Evolutionary conservation across 92 coral and sea anemone genomes (phyloP).

Genomic region (Parazoanthus atlanticus): DNA sequence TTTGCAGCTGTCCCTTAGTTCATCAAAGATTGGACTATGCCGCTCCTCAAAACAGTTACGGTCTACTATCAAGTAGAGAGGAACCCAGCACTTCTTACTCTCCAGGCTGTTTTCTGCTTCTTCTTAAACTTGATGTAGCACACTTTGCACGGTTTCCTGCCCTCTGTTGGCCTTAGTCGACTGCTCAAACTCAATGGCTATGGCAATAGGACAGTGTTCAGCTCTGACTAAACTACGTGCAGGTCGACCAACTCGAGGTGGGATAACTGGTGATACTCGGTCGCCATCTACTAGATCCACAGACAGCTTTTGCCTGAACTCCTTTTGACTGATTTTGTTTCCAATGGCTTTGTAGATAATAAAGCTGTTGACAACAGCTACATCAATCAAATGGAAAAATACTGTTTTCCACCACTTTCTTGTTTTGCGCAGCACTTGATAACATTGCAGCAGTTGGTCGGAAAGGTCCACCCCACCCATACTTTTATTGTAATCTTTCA

Average conservation of each 20-base stretch:
- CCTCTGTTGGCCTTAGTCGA: too few relatives aligned
- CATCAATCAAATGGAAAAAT: conserved; percentile 48
- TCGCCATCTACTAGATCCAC: conserved; percentile 8
- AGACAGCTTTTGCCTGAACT: conserved; percentile 11
- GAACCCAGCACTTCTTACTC: background rate
- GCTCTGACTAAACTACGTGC: too few relatives aligned
- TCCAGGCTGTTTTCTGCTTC: background rate
- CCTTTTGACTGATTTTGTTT: conserved; percentile 5
- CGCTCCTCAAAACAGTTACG: conserved; percentile 7
- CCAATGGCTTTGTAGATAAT: too few relatives aligned
- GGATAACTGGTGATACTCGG: too few relatives aligned
- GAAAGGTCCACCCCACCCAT: conserved; percentile 51
- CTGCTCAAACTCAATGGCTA: too few relatives aligned
- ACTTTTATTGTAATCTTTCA: conserved; percentile 26
- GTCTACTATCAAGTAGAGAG: background rate
- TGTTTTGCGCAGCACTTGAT: conserved; percentile 27
- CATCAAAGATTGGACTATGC: background rate
- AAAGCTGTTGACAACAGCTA: conserved; percentile 44
- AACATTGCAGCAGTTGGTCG: conserved; percentile 42
- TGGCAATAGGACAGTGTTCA: too few relatives aligned
- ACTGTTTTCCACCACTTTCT: conserved; percentile 52
- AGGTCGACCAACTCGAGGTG: too few relatives aligned
- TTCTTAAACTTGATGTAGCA: background rate
- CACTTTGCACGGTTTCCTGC: too few relatives aligned
- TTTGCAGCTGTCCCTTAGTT: background rate